Percentiles rank a stretch among this genome's conserved stretches.
These are phyloP conservation scores for Pandion haliaetus DNA, from an alignment of 2,113 vertebrate genomes.

Conservation along the genomic window DNA sequence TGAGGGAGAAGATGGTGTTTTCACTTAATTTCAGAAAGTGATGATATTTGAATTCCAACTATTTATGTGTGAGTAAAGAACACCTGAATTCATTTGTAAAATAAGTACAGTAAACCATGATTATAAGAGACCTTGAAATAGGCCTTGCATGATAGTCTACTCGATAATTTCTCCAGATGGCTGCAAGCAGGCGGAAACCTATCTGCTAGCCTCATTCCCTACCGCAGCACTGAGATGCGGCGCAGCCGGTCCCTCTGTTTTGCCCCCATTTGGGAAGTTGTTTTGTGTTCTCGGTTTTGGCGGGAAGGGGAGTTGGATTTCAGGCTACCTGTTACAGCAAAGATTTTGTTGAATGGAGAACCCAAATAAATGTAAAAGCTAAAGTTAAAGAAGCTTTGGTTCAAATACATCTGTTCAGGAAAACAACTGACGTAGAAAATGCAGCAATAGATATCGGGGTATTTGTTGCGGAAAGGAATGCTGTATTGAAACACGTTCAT, in stretches of 20 bases:
- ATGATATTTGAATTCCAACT: neutral
- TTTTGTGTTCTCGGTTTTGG: neutral
- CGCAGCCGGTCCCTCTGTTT: neutral
- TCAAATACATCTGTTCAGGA: neutral
- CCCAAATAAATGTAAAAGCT: neutral
- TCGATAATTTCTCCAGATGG: neutral
- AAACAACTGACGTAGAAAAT: neutral
- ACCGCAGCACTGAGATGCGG: rapidly evolving
- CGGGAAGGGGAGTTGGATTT: neutral
- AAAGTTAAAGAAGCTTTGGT: neutral
- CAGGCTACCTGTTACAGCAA: neutral
- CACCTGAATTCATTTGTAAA: neutral
- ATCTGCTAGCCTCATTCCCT: neutral
- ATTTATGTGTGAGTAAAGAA: neutral
- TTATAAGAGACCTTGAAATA: neutral
- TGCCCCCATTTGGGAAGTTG: neutral
- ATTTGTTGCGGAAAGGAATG: neutral
- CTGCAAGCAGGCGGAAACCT: neutral
- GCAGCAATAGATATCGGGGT: neutral
- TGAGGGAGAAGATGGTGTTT: neutral
- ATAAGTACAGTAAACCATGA: neutral
- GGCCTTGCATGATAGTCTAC: neutral
- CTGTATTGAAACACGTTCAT: neutral
- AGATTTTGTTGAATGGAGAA: neutral
- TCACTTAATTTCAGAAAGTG: neutral